phyloP scores from a whole-genome alignment of 2,888 invertebrate species.

The Zhengitettix transpicula region DNA sequence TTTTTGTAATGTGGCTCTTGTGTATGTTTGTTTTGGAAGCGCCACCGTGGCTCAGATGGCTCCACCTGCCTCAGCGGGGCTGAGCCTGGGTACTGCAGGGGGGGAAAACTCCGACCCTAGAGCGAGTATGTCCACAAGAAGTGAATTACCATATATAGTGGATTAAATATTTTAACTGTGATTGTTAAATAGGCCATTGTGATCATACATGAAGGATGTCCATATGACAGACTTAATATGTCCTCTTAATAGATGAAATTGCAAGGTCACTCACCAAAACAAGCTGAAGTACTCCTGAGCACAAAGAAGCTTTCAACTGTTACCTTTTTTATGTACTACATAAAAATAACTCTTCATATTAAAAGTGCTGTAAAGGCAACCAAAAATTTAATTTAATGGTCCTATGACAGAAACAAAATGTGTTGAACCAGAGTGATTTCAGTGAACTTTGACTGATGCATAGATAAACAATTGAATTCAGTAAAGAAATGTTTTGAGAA shows the following conservation, averaged over 20 bases:
- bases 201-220: too few relatives aligned
- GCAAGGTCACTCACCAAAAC: background rate
- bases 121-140: constrained; percentile 8
- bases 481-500: too few relatives aligned
- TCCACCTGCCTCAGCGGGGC: constrained; percentile 6
- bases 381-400: background rate
- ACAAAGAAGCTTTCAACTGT: background rate
- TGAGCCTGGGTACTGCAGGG: constrained; percentile 3
- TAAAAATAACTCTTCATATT: too few relatives aligned
- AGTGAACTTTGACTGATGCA: too few relatives aligned
- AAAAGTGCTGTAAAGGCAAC: too few relatives aligned
- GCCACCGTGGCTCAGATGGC: constrained; percentile 24
- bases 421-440: too few relatives aligned
- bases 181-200: background rate
- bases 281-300: background rate
- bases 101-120: constrained; percentile 7
- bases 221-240: background rate
- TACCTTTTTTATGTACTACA: background rate
- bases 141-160: constrained; percentile 5
- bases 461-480: too few relatives aligned
- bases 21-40: constrained; percentile 31
- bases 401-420: too few relatives aligned
- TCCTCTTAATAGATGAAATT: background rate
- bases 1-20: constrained; percentile 18
- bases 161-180: constrained; percentile 2